phyloP scores from a whole-genome alignment of 2,888 invertebrate genomes.

The Watsonalla cultraria region DNA sequence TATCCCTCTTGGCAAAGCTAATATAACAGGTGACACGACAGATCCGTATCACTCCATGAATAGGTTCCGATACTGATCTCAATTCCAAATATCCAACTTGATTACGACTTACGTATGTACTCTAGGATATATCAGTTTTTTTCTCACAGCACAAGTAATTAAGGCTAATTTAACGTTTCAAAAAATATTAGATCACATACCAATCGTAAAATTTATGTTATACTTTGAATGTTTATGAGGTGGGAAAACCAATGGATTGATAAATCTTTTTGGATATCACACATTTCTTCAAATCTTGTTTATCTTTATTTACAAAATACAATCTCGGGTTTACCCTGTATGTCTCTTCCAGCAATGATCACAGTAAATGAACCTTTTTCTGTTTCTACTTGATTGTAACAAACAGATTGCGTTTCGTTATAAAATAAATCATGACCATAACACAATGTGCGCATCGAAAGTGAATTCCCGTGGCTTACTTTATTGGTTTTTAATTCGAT shows the following conservation, averaged over 20 bases:
- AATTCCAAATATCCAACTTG: background rate
- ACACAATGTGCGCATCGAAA: conserved; percentile 38
- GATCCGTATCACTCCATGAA: background rate
- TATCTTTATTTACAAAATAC: background rate
- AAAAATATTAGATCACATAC: too few species aligned
- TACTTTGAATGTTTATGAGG: too few species aligned
- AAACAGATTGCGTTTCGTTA: conserved; percentile 21
- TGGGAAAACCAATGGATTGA: too few species aligned
- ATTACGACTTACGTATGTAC: background rate
- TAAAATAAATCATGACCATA: conserved; percentile 25
- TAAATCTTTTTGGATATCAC: too few species aligned
- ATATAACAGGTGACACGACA: conserved; percentile 2
- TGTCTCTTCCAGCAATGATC: too few species aligned
- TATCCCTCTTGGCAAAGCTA: background rate
- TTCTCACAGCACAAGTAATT: background rate
- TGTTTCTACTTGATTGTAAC: background rate
- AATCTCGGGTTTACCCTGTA: too few species aligned
- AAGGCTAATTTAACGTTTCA: too few species aligned
- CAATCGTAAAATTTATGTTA: too few species aligned
- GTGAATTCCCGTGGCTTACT: conserved; percentile 28
- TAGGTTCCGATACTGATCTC: background rate
- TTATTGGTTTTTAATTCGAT: conserved; percentile 23
- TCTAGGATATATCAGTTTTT: background rate
- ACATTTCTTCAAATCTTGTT: too few species aligned
- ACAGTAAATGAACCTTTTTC: too few species aligned